Base-by-base conservation (phyloP, 2,797 vertebrate genomes). In the Chelon auratus region DNA sequence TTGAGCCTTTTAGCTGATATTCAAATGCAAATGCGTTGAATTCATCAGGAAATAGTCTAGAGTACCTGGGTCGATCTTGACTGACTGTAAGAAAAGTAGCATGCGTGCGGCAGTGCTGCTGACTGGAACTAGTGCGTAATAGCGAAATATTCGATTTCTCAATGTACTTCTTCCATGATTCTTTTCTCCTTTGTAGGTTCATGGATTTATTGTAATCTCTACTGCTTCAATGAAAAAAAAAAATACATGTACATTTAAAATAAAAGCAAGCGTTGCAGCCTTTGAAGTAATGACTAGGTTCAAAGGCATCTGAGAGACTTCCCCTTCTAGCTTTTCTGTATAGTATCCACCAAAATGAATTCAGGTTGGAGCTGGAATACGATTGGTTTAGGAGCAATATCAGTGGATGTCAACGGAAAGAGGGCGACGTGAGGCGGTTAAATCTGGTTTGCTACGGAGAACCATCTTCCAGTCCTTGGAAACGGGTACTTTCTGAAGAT, bases 81-180 rank as follows among this genome's bases (percentile, higher is more conserved):
- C 45, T 22, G 48, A 37, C 68, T 54, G 48, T 52, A 13, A 40
- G 59, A 55, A 75, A 15, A 48, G 33, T 37, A 0, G 1, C 36
- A 15, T 58, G 24, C 24, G 24, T 26, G 22, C 2, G 42, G 20
- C 15, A 5, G 36, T 22, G 24, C 24, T 1, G 11, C 47, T 62
- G 60, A 79, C 68, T 64, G 56, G 59, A 72, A 66, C 71, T 30
- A 50, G 47, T 37, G 6, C 24, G 24, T 26, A 72, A 54, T 18
- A 26, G 42, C 39, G 53, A 45, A 71, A 42, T 51, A 18, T 75
- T 75, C 52, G 56, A 39, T 72, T 63, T 45, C 62, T 77, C 20
- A 39, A 37, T 51, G 60, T 24, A n/a, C 9, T 37, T 53, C 64
- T 37, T 71, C 60, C 56, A 33, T 66, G 54, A 30, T 13, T 69